These are phyloP conservation scores for Benitochromis conjunctus DNA, from an alignment of 2,113 vertebrate genomes.

Conservation along the genomic window DNA sequence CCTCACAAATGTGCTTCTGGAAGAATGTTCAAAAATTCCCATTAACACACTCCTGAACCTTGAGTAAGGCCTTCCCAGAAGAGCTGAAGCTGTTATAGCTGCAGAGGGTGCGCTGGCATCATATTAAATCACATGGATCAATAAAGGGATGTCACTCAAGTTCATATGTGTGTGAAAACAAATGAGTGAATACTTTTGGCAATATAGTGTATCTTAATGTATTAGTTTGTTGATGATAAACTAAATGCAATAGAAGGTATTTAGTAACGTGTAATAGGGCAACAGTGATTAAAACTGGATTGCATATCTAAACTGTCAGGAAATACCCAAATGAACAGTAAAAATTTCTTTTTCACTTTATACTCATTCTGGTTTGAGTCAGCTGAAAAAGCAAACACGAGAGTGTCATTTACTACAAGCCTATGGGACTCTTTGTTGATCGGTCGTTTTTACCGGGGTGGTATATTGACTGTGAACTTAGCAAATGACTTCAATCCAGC, in stretches of 20 bases:
- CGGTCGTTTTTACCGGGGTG: conserved; percentile 22
- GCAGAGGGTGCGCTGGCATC: neutral
- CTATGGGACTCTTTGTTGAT: conserved; percentile 8
- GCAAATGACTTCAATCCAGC: conserved; percentile 29
- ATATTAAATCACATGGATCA: neutral
- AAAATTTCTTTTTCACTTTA: neutral
- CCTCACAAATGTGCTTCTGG: neutral
- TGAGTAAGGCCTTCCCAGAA: neutral
- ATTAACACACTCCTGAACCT: neutral
- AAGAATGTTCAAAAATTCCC: neutral
- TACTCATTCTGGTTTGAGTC: neutral
- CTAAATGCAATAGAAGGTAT: neutral
- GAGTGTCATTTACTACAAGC: conserved; percentile 1
- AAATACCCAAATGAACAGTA: neutral
- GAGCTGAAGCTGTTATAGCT: neutral
- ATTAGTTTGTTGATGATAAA: neutral
- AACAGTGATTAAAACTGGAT: neutral
- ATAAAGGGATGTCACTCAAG: neutral
- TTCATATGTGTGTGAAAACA: neutral
- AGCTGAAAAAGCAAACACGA: neutral
- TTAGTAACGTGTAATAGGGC: neutral
- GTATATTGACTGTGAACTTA: conserved; percentile 46
- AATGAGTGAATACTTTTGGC: neutral
- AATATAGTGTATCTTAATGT: neutral
- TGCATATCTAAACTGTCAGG: neutral